These are phyloP conservation scores for Spheniscus humboldti DNA, from an alignment of 2,797 vertebrate genomes.

Conservation along the genomic window DNA sequence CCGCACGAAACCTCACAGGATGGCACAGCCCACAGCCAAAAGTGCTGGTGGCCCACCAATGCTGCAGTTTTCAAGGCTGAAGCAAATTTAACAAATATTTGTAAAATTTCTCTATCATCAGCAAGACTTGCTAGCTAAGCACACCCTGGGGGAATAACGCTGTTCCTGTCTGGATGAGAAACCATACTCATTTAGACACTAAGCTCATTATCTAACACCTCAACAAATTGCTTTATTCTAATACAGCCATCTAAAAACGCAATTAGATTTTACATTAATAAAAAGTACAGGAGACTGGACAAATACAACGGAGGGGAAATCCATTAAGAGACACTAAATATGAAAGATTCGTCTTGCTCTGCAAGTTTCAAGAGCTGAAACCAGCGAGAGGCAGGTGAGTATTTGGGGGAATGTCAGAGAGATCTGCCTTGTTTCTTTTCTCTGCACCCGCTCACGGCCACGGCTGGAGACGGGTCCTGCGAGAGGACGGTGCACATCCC, in stretches of 20 bases:
- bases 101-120: not conserved
- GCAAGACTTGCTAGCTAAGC: not conserved
- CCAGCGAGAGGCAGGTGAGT: fast-evolving
- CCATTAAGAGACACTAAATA: fast-evolving
- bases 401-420: fast-evolving
- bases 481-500: fast-evolving
- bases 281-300: not conserved
- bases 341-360: not conserved
- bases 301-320: fast-evolving
- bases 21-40: not conserved
- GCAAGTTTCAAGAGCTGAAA: not conserved
- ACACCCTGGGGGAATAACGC: not conserved
- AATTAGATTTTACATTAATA: fast-evolving
- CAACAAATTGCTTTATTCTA: not conserved
- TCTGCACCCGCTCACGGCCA: fast-evolving
- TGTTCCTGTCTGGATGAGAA: not conserved
- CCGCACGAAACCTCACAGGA: fast-evolving
- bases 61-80: no score
- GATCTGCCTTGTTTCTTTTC: not conserved
- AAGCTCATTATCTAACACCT: fast-evolving
- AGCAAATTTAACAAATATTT: not conserved
- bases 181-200: not conserved
- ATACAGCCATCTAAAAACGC: not conserved
- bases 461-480: not conserved
- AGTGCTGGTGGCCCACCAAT: not conserved